A percentile compares a stretch with the other conserved stretches of the same genome.
These are phyloP conservation scores for Cirrhinus mrigala DNA, from an alignment of 2,797 vertebrate genomes.

Conservation along the genomic window DNA sequence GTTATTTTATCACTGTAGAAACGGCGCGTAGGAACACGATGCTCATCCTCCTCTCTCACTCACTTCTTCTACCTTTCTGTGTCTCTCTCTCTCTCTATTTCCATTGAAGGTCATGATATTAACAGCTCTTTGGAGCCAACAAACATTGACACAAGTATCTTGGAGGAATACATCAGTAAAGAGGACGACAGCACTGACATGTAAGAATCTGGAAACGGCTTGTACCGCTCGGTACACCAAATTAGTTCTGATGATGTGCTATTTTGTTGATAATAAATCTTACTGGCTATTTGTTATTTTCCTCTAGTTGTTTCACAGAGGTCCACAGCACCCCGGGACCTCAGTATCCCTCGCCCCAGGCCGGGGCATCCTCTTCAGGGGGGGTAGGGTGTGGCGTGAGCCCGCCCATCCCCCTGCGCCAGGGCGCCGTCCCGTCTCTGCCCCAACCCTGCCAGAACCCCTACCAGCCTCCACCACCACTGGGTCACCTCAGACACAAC, in stretches of 20 bases:
- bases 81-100: slow-evolving; percentile 64
- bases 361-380: slow-evolving; percentile 83
- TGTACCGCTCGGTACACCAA: slow-evolving; percentile 46
- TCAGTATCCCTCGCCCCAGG: slow-evolving; percentile 85
- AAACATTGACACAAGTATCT: slow-evolving; percentile 99
- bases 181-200: slow-evolving; percentile 97
- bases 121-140: slow-evolving; percentile 96
- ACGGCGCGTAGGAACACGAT: slow-evolving; percentile 4
- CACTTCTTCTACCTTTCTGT: slow-evolving; percentile 58
- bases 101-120: slow-evolving; percentile 93
- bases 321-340: slow-evolving; percentile 80
- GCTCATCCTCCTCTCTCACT: slow-evolving; percentile 67
- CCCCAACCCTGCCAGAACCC: slow-evolving; percentile 76
- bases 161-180: slow-evolving; percentile 99
- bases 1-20: slow-evolving; percentile 34
- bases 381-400: slow-evolving; percentile 83
- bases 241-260: slow-evolving; percentile 61
- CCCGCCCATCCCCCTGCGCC: slow-evolving; percentile 79
- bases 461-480: slow-evolving; percentile 82
- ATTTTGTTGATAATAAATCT: slow-evolving; percentile 31
- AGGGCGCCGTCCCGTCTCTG: slow-evolving; percentile 73
- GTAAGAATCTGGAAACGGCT: slow-evolving; percentile 79
- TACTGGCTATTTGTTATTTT: slow-evolving; percentile 9
- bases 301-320: slow-evolving; percentile 83
- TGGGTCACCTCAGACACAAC: slow-evolving; percentile 84